Evolutionary conservation across 1,140 invertebrate genomes (phyloP).

Genomic region (Gonioctena quinquepunctata): DNA sequence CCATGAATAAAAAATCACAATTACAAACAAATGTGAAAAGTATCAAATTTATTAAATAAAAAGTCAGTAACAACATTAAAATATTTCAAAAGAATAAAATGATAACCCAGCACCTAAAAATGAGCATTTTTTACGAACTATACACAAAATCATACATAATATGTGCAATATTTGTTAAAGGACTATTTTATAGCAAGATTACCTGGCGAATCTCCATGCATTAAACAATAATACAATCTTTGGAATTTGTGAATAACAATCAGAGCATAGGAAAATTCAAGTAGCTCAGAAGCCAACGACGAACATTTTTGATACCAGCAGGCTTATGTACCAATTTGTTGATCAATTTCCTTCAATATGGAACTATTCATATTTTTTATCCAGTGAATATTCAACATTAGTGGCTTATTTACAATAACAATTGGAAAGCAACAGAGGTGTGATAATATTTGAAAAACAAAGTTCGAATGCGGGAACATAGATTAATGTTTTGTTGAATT

Average conservation of each 20-base stretch:
- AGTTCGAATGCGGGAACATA: too few relatives aligned
- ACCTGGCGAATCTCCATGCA: not conserved
- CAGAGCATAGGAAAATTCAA: too few relatives aligned
- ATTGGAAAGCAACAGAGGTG: too few relatives aligned
- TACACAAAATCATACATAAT: constrained; percentile 16
- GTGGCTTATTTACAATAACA: too few relatives aligned
- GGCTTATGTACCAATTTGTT: too few relatives aligned
- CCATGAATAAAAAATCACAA: not conserved
- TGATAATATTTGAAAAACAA: too few relatives aligned
- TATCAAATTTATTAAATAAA: not conserved
- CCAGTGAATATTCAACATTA: too few relatives aligned
- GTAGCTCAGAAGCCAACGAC: not conserved
- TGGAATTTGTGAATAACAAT: not conserved
- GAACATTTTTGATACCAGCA: too few relatives aligned
- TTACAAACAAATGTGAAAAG: not conserved
- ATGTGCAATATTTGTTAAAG: constrained; percentile 15
- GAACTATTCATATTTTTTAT: too few relatives aligned
- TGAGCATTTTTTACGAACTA: constrained; percentile 23
- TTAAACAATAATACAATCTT: not conserved
- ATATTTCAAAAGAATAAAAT: constrained; percentile 2
- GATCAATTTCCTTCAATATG: too few relatives aligned
- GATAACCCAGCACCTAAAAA: constrained; percentile 25
- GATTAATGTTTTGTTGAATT: too few relatives aligned
- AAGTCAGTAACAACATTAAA: constrained; percentile 7
- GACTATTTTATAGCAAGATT: not conserved